A percentile compares a stretch with the other conserved stretches of the same genome.
Conservation (phyloP, 2,888 invertebrate species). For the Argyresthia albistria region DNA sequence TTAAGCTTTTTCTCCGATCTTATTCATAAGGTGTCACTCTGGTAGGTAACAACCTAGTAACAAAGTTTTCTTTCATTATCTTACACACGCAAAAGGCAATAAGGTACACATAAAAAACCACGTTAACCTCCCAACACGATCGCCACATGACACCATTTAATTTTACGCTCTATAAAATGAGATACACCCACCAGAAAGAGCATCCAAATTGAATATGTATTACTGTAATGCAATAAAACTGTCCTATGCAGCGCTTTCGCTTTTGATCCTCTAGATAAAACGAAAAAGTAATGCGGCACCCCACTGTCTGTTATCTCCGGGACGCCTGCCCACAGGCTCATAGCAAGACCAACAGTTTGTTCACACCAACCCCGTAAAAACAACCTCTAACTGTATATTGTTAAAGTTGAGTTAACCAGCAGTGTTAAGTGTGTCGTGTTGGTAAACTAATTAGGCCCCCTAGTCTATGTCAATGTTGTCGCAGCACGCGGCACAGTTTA, state of each 20-base stretch:
- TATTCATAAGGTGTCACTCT: too few relatives aligned
- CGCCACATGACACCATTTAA: slow-evolving; percentile 3
- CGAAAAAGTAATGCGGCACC: slow-evolving; percentile 34
- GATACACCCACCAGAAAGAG: slow-evolving; percentile 23
- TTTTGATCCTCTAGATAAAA: slow-evolving; percentile 42
- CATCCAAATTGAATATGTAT: slow-evolving; percentile 42
- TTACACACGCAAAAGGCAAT: too few relatives aligned
- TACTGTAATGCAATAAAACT: slow-evolving; percentile 41
- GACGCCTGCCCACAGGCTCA: slow-evolving; percentile 43
- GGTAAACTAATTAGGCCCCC: slow-evolving; percentile 68
- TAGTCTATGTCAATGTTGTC: slow-evolving; percentile 62
- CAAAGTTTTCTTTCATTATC: too few relatives aligned
- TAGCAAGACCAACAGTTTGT: not conserved
- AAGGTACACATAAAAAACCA: not conserved
- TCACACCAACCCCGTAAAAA: not conserved
- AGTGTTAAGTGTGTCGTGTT: not conserved
- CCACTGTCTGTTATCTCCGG: slow-evolving; percentile 34
- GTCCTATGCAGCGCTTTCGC: slow-evolving; percentile 32
- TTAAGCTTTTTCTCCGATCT: too few relatives aligned
- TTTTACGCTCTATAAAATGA: slow-evolving; percentile 18
- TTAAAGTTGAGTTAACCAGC: not conserved
- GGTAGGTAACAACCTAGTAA: too few relatives aligned
- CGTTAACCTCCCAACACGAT: not conserved
- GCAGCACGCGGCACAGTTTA: slow-evolving; percentile 60
- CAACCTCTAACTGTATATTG: not conserved